phyloP scores from a whole-genome alignment of 1,140 invertebrate genomes.

The Papilio glaucus region DNA sequence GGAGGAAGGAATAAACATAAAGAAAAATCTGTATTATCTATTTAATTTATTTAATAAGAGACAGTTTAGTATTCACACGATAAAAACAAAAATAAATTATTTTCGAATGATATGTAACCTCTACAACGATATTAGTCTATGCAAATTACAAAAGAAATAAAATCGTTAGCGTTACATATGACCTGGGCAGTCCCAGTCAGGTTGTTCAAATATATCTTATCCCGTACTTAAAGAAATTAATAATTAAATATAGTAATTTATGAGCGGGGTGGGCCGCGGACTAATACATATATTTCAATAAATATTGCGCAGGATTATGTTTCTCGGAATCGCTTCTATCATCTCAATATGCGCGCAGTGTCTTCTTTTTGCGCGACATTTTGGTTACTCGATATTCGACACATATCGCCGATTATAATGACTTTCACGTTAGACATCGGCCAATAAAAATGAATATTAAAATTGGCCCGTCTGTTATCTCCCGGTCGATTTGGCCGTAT shows the following conservation, averaged over 20 bases:
- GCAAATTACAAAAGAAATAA: constrained; percentile 77
- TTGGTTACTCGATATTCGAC: constrained; percentile 6
- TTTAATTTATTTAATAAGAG: too few relatives aligned
- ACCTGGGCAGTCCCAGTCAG: constrained; percentile 72
- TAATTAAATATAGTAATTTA: constrained; percentile 80
- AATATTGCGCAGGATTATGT: constrained; percentile 56
- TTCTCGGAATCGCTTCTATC: constrained; percentile 51
- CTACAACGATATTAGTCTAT: constrained; percentile 51
- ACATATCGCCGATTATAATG: constrained; percentile 9
- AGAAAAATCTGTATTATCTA: too few relatives aligned
- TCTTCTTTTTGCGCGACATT: constrained; percentile 19
- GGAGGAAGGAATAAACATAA: too few relatives aligned
- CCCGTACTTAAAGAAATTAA: constrained; percentile 77
- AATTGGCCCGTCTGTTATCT: not conserved
- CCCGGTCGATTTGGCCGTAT: not conserved
- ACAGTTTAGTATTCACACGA: too few relatives aligned
- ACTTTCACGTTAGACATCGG: constrained; percentile 5
- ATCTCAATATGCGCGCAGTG: not conserved
- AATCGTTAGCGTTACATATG: constrained; percentile 79
- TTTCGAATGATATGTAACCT: not conserved
- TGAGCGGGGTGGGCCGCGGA: constrained; percentile 49
- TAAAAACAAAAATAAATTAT: too few relatives aligned
- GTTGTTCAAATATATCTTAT: constrained; percentile 80
- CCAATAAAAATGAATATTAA: constrained; percentile 5
- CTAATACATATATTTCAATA: constrained; percentile 66